Conservation (phyloP, 2,113 vertebrate genomes). For the Chamaea fasciata region DNA sequence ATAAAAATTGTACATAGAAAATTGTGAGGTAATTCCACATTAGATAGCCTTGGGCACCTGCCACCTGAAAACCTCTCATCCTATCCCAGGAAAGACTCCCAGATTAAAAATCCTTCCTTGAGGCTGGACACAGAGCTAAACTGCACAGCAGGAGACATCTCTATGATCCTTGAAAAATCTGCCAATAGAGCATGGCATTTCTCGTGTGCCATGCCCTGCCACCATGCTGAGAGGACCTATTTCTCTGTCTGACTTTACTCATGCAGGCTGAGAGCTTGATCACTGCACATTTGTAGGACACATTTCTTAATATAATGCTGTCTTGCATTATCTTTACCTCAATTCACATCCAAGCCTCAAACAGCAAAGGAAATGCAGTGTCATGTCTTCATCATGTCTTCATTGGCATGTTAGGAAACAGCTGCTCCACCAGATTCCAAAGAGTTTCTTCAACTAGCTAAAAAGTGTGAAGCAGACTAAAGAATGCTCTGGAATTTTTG, state of each 20-base stretch:
- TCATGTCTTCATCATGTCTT: not conserved
- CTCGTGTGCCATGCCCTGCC: not conserved
- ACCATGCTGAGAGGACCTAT: not conserved
- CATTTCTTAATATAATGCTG: not conserved
- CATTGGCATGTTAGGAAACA: not conserved
- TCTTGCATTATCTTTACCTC: not conserved
- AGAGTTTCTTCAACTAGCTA: not conserved
- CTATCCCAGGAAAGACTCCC: not conserved
- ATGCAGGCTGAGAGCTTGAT: accelerated
- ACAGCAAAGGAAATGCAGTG: not conserved
- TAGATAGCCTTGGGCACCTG: not conserved
- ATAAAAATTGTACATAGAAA: not conserved
- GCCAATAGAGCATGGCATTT: not conserved
- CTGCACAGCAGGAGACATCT: not conserved
- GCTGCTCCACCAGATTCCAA: not conserved
- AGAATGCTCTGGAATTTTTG: not conserved
- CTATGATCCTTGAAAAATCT: not conserved
- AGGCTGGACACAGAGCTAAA: not conserved
- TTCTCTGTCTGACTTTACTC: not conserved
- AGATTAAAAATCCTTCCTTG: not conserved
- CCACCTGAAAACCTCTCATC: not conserved
- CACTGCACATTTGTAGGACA: not conserved
- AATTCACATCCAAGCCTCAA: not conserved
- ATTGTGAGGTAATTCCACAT: not conserved
- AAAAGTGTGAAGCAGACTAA: not conserved